Evolutionary conservation across 2,113 vertebrate species (phyloP), one percentile per base, ranked within the genome.

Genomic region (Fregetta grallaria): DNA sequence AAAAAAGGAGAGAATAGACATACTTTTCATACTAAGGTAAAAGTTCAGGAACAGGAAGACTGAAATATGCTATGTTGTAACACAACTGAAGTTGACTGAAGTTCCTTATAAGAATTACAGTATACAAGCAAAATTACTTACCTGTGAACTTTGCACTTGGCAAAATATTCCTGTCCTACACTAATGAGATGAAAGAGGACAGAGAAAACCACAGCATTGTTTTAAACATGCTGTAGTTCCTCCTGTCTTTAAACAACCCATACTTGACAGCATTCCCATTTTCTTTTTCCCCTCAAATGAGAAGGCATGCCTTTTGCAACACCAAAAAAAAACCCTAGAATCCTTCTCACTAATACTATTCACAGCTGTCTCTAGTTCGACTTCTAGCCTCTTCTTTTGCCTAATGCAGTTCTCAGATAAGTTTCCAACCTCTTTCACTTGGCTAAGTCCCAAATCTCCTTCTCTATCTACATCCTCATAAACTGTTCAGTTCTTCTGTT

Each of bases 301-400:
- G 30, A 4, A 30, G 17, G 5, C 34, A 50, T 30, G 74, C 14
- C 20, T 72, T 85, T 91, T 90, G n/a, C 70, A 94, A 85, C 36
- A 86, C 7, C 22, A 38, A 8, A 68, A 50, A 50, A 21, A 1
- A 11, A 4, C 12, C 12, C 32, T 13, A 29, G 20, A 53, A 61
- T 66, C 45, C 50, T 94, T 73, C 50, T 92, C 26, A 36, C 19
- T 74, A 38, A 68, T 66, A 55, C 19, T 62, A 15, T 59, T 45
- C 68, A 88, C 90, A 92, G 61, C 63, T 93, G 88, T 47, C 72
- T 94, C 59, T 62, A 74, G n/a, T 93, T 88, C 86, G 68, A 80
- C 36, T 92, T 80, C 56, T 84, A 91, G 34, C 17, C 70, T 94
- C 84, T 77, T 88, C 59, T 83, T 88, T 92, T 72, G 38, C 80